A percentile compares a stretch with the other conserved stretches of the same genome.
phyloP scores from a whole-genome alignment of 2,888 invertebrate genomes.

The Nycteola revayana region DNA sequence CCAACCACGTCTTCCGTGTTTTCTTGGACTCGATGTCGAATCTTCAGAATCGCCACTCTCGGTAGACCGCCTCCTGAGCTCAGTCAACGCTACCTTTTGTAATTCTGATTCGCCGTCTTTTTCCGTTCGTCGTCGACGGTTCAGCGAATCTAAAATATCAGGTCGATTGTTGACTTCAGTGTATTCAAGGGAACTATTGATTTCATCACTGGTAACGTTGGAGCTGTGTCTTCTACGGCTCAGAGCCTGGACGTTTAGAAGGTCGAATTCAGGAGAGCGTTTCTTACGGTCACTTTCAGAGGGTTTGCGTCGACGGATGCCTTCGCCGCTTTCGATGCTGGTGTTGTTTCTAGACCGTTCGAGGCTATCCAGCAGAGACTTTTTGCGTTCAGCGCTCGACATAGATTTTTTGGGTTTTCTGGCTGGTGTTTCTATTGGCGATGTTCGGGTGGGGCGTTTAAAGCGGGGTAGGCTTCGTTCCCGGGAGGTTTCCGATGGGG shows the following conservation, averaged over 20 bases:
- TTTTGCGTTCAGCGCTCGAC: conserved; percentile 77
- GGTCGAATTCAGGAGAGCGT: conserved; percentile 72
- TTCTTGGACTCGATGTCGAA: conserved; percentile 63
- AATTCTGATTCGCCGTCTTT: conserved; percentile 60
- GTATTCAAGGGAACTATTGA: conserved; percentile 76
- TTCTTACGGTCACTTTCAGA: conserved; percentile 68
- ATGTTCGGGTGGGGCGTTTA: conserved; percentile 62
- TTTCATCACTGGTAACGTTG: conserved; percentile 73
- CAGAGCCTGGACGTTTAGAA: conserved; percentile 66
- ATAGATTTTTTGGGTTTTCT: conserved; percentile 75
- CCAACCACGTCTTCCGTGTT: conserved; percentile 58
- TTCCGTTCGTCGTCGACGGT: conserved; percentile 53
- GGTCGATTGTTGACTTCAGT: conserved; percentile 75
- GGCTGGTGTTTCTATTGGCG: conserved; percentile 63
- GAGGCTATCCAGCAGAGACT: conserved; percentile 69
- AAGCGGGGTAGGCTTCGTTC: conserved; percentile 62
- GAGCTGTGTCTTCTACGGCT: conserved; percentile 72
- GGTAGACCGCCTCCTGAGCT: conserved; percentile 67
- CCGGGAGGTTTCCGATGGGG: conserved; percentile 63
- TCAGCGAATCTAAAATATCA: conserved; percentile 70
- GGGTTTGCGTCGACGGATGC: conserved; percentile 61
- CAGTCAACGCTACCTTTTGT: conserved; percentile 66
- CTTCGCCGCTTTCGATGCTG: conserved; percentile 74
- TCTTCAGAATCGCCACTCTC: conserved; percentile 68
- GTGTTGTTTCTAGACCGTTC: conserved; percentile 75